A percentile compares a stretch with the other conserved stretches of the same genome.
Evolutionary conservation across 2,888 invertebrate species (phyloP).

Genomic region (Rhagonycha fulva): DNA sequence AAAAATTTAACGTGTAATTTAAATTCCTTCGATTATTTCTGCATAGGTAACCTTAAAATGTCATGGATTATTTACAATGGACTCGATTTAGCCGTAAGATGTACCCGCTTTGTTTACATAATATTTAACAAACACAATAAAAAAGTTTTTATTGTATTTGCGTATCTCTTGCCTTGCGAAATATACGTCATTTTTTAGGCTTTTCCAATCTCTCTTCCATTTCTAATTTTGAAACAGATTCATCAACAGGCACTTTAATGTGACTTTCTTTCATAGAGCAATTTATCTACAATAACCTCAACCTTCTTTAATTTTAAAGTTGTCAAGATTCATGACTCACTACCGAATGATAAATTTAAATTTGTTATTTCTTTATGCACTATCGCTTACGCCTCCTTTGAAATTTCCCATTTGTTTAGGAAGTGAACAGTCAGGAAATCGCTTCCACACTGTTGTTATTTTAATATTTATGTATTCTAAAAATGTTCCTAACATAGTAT

Average conservation of each 20-base stretch:
- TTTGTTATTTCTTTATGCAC: not conserved
- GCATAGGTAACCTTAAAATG: not conserved
- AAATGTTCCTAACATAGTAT: not conserved
- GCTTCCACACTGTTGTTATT: not conserved
- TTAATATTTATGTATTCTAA: not conserved
- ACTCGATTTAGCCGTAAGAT: not conserved
- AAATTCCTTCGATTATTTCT: not conserved
- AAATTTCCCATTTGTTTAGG: not conserved
- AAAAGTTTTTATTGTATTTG: not conserved
- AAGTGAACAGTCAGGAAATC: not conserved
- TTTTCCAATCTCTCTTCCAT: not conserved
- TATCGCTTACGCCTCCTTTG: not conserved
- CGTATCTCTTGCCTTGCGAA: not conserved
- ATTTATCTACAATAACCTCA: not conserved
- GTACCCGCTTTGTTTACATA: not conserved
- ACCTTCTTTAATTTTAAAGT: not conserved
- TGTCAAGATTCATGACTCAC: not conserved
- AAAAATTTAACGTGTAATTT: not conserved
- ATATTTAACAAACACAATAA: not conserved
- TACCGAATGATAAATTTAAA: not conserved
- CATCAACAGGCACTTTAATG: not conserved
- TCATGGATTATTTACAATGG: not conserved
- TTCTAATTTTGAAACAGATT: not conserved
- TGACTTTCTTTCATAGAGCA: not conserved
- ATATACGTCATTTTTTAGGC: not conserved